Percentiles rank a stretch among this genome's conserved stretches.
phyloP scores from a whole-genome alignment of 92 coral and sea anemone species.

The Phenganax stokvisi region DNA sequence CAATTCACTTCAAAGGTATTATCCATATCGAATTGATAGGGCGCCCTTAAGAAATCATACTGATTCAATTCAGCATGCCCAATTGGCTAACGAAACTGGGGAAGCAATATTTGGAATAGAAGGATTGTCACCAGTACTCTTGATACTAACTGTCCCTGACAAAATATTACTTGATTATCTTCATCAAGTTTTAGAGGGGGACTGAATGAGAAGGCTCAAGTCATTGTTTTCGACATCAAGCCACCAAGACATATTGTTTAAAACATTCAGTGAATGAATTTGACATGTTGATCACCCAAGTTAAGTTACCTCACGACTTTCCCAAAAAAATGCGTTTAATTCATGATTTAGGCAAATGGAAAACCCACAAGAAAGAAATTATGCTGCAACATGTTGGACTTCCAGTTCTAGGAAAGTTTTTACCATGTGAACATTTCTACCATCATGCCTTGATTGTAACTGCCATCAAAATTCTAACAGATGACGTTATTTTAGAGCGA shows the following conservation, averaged over 20 bases:
- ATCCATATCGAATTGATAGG: neutral
- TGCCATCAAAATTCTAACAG: neutral
- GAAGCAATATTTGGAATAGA: neutral
- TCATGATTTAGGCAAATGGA: neutral
- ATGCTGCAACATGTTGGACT: constrained; percentile 9
- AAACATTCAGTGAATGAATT: neutral
- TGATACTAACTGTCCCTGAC: too few relatives aligned
- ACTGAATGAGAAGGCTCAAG: too few relatives aligned
- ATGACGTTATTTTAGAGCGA: neutral
- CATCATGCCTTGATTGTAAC: constrained; percentile 1
- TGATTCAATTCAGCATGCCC: too few relatives aligned
- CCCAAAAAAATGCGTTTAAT: neutral
- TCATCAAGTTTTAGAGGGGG: too few relatives aligned
- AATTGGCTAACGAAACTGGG: neutral
- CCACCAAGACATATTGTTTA: neutral
- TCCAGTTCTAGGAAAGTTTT: constrained; percentile 2
- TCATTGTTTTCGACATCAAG: neutral
- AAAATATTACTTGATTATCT: too few relatives aligned
- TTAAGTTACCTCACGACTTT: neutral
- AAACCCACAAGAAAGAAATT: neutral
- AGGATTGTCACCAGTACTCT: too few relatives aligned
- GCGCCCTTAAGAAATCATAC: neutral
- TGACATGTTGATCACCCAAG: neutral
- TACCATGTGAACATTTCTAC: constrained; percentile 12
- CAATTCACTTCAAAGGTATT: neutral